phyloP scores from a whole-genome alignment of 1,140 invertebrate genomes.

The Tyrophagus putrescentiae region DNA sequence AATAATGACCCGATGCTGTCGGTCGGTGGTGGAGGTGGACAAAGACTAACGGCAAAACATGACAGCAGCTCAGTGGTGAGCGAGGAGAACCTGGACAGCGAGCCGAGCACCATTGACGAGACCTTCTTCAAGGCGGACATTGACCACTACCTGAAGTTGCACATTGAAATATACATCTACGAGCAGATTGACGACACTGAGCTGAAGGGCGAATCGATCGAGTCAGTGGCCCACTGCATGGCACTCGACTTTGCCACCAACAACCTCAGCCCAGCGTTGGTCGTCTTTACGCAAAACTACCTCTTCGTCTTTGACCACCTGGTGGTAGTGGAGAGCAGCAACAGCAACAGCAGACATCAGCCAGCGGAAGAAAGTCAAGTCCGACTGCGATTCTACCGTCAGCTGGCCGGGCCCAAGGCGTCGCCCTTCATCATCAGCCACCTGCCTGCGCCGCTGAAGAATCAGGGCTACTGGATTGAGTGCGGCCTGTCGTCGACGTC shows the following conservation, averaged over 20 bases:
- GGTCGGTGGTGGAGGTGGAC: no score
- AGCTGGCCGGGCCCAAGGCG: slow-evolving; percentile 9
- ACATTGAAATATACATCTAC: slow-evolving; percentile 8
- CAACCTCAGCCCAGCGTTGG: neutral
- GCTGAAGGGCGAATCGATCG: slow-evolving; percentile 3
- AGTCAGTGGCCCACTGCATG: neutral
- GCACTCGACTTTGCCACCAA: neutral
- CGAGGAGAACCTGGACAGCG: neutral
- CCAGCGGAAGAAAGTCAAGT: neutral
- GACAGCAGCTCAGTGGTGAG: neutral
- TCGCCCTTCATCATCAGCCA: neutral
- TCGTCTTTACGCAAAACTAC: neutral
- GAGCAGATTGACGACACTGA: neutral
- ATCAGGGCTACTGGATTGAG: slow-evolving; percentile 18
- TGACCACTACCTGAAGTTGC: slow-evolving; percentile 16
- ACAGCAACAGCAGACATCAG: neutral
- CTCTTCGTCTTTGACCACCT: slow-evolving; percentile 1
- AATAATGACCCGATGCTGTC: no score
- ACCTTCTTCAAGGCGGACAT: slow-evolving; percentile 1
- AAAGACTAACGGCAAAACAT: no score
- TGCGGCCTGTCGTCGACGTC: neutral
- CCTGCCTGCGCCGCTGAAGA: neutral
- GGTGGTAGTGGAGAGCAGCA: neutral
- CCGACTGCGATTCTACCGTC: neutral
- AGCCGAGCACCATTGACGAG: neutral